These are phyloP conservation scores for Glaucidium brasilianum DNA, from an alignment of 2,113 vertebrate species.

Conservation along the genomic window DNA sequence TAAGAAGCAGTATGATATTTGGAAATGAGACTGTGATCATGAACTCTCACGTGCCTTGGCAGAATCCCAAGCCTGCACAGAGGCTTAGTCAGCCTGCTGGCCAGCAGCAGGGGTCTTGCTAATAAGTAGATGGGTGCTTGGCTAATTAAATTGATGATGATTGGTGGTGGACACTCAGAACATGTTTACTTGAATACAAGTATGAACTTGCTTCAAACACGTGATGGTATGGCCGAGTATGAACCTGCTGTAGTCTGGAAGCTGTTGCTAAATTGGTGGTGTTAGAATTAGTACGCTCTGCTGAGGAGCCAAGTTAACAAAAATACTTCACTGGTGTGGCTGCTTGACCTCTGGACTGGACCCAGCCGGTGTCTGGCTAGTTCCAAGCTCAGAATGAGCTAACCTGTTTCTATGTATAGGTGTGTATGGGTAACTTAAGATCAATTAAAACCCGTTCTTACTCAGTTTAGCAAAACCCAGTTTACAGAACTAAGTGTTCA, in stretches of 20 bases:
- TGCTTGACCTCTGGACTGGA: not conserved
- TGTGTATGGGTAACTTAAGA: not conserved
- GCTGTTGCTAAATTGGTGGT: not conserved
- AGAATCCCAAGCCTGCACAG: not conserved
- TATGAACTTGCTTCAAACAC: not conserved
- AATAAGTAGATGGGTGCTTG: not conserved
- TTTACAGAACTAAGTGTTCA: not conserved
- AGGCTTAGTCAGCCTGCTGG: not conserved
- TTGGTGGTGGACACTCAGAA: not conserved
- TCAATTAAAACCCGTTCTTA: not conserved
- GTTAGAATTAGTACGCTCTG: not conserved
- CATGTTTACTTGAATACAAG: not conserved
- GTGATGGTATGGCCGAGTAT: not conserved
- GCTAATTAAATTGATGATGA: not conserved
- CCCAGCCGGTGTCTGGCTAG: not conserved
- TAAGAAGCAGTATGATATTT: not conserved
- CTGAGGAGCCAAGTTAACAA: accelerated
- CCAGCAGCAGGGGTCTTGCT: not conserved
- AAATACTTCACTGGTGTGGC: not conserved
- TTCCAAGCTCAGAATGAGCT: not conserved
- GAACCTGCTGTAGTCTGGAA: not conserved
- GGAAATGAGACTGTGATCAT: not conserved
- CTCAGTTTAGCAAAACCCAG: not conserved
- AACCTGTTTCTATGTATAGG: not conserved
- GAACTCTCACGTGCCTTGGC: not conserved